Conservation (phyloP, 2,113 vertebrate species). For the Oryzias woworae region DNA sequence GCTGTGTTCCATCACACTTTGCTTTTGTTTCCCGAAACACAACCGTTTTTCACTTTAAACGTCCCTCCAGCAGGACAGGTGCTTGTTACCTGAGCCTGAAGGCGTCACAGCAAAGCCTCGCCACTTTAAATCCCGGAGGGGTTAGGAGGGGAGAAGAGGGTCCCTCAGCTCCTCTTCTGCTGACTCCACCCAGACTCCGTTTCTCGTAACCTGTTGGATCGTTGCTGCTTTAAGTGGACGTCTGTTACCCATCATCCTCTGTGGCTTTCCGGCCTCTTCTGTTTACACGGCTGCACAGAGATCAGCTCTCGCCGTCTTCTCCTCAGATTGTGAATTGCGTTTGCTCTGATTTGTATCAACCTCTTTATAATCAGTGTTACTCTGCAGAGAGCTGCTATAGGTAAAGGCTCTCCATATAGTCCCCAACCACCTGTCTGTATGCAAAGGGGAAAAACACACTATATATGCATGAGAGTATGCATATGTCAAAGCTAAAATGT, state of each 20-base stretch:
- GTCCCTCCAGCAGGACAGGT: slow-evolving; percentile 7
- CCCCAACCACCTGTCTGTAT: slow-evolving; percentile 65
- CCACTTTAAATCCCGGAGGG: slow-evolving; percentile 17
- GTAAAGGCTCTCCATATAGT: slow-evolving; percentile 61
- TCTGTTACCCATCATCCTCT: slow-evolving; percentile 70
- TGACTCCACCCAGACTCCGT: slow-evolving; percentile 11
- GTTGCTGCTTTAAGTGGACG: slow-evolving; percentile 71
- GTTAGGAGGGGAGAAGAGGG: slow-evolving; percentile 3
- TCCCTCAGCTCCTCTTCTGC: not conserved
- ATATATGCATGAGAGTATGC: slow-evolving; percentile 79
- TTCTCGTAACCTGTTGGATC: slow-evolving; percentile 37
- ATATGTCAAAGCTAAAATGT: slow-evolving; percentile 75
- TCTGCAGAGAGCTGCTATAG: slow-evolving; percentile 65
- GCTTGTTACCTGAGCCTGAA: not conserved
- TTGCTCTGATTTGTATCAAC: slow-evolving; percentile 59
- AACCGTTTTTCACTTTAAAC: slow-evolving; percentile 5
- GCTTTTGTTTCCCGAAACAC: not conserved
- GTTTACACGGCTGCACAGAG: slow-evolving; percentile 70
- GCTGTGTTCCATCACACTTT: not conserved
- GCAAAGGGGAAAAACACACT: slow-evolving; percentile 66
- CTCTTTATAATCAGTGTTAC: slow-evolving; percentile 71
- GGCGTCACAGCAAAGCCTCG: not conserved
- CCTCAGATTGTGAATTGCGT: slow-evolving; percentile 53
- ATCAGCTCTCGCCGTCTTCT: slow-evolving; percentile 26
- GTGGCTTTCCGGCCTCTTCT: slow-evolving; percentile 55